Evolutionary conservation across 1,140 invertebrate genomes (phyloP), one percentile per base, ranked within the genome.

Genomic region (Triops cancriformis): DNA sequence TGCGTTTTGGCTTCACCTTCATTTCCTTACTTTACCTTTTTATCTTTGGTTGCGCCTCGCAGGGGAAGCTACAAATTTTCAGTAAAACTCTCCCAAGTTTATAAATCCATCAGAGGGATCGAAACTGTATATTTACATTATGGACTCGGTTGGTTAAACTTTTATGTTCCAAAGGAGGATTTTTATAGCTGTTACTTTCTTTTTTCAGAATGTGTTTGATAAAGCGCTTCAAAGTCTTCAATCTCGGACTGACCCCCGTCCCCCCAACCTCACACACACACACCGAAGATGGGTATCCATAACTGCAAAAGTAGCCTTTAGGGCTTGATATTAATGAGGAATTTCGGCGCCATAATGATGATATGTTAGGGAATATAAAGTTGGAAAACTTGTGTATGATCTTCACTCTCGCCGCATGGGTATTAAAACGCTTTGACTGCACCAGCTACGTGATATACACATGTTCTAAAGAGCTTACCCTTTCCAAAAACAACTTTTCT

Each of bases 261-360:
- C 31, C 31, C 31, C 31, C 31, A 37, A 37, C 31, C 31, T 7
- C 31, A 37, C 2, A 2, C 31, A 4, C 31, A 37, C 31, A 37
- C 31, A 37, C 31, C 31, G 31, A 37, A 37, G 31, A 37, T 37
- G 2, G 31, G 31, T 37, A 37, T 7, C 31, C 31, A 37, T 37
- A 37, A 37, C 31, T 37, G 31, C 31, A 37, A 37, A 37, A 37
- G 31, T 37, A 37, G 23, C 51, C 51, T 23, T 64, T 64, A 18
- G 51, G 51, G 11, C 51, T 64, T 64, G 51, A 64, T n/a, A 64
- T 64, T 64, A 64, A 64, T 64, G 51, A 64, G 51, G 51, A 64
- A 64, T 64, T 64, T 18, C 51, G 51, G 51, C 31, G 51, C 51
- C 51, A 64, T 64, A 64, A 64, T 64, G 14, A 64, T 64, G 51